A percentile compares a stretch with the other conserved stretches of the same genome.
Evolutionary conservation across 2,888 invertebrate genomes (phyloP).

Genomic region (Didymodactylos carnosus): DNA sequence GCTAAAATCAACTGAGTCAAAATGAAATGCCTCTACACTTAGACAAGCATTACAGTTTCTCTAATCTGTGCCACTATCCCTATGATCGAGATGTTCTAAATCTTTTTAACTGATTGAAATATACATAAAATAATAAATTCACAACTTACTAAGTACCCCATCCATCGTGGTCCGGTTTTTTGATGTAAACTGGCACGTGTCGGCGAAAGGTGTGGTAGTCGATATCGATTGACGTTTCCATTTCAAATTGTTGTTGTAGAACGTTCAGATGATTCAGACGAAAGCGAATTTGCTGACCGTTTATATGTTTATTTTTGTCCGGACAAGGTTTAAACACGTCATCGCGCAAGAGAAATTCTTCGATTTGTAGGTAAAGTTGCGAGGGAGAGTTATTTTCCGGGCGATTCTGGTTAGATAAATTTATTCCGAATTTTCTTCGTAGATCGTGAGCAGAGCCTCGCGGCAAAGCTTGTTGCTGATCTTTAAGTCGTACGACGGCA

Average conservation of each 20-base stretch:
- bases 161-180: neutral
- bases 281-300: neutral
- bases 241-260: neutral
- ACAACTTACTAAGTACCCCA: neutral
- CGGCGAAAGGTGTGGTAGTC: neutral
- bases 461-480: neutral
- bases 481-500: neutral
- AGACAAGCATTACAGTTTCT: too few species aligned
- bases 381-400: neutral
- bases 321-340: neutral
- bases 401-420: neutral
- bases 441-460: neutral
- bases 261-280: neutral
- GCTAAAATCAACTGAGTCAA: too few species aligned
- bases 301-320: neutral
- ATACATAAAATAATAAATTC: too few species aligned
- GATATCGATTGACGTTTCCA: neutral
- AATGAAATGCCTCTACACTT: too few species aligned
- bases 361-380: neutral
- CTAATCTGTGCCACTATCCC: too few species aligned
- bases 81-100: too few species aligned
- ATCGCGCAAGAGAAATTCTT: neutral
- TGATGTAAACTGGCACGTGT: neutral
- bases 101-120: too few species aligned
- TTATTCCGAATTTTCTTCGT: neutral